Conservation (phyloP, 2,113 vertebrate genomes). For the Corythaixoides concolor region DNA sequence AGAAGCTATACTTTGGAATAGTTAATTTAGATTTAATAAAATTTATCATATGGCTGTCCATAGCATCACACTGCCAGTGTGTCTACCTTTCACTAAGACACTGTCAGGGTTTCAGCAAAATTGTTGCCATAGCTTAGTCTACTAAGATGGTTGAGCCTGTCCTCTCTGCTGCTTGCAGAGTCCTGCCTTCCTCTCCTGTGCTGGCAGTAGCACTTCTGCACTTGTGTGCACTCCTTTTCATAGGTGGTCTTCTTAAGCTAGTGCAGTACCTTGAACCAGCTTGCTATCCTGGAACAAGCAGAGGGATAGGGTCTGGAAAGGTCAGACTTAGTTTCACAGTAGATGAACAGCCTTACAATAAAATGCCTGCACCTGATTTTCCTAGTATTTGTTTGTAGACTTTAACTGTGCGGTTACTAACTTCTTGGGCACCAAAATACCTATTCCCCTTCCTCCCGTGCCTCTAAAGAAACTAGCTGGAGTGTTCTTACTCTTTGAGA, state of each 20-base stretch:
- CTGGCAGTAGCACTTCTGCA: neutral
- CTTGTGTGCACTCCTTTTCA: neutral
- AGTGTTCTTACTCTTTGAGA: neutral
- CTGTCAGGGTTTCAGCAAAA: neutral
- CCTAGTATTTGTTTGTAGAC: neutral
- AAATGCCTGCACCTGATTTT: neutral
- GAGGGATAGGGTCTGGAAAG: neutral
- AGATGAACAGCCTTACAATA: neutral
- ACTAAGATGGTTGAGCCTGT: accelerated
- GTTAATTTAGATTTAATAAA: neutral
- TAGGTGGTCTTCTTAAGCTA: neutral
- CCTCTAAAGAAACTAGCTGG: neutral
- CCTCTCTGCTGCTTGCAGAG: neutral
- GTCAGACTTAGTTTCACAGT: neutral
- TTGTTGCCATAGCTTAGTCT: accelerated
- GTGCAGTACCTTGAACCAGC: neutral
- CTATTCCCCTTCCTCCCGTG: neutral
- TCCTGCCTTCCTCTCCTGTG: neutral
- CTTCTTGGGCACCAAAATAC: neutral
- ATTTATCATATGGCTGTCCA: neutral
- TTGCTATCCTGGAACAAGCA: neutral
- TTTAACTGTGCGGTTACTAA: neutral
- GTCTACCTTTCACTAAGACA: neutral
- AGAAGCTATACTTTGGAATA: neutral
- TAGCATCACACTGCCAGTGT: neutral